Evolutionary conservation across 2,888 invertebrate species (phyloP).

Genomic region (Aspidiotus rigidus): DNA sequence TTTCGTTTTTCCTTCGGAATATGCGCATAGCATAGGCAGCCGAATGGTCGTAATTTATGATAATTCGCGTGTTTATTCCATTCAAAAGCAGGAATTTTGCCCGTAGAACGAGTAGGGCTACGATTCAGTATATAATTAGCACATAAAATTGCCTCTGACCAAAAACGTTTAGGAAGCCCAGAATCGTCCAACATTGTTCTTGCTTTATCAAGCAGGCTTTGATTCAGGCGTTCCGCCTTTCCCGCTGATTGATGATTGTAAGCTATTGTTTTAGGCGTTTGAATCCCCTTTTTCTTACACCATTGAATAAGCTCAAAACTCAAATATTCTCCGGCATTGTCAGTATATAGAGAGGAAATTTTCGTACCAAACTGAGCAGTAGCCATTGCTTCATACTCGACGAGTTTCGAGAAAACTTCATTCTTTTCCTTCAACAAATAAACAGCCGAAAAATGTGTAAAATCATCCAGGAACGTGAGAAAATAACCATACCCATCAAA

Average conservation of each 20-base stretch:
- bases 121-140: neutral
- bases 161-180: no score
- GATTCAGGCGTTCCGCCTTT: neutral
- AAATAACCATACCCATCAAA: neutral
- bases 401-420: conserved; percentile 1
- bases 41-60: neutral
- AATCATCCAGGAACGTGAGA: neutral
- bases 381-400: conserved; percentile 1
- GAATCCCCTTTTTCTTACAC: neutral
- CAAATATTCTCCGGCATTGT: neutral
- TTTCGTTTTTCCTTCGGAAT: neutral
- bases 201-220: neutral
- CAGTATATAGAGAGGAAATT: neutral
- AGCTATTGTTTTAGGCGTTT: neutral
- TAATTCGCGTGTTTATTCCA: neutral
- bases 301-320: neutral
- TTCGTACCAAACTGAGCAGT: neutral
- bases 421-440: neutral
- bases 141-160: neutral
- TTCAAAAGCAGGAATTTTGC: neutral
- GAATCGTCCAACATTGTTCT: neutral
- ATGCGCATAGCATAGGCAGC: neutral
- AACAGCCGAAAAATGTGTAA: conserved; percentile 1
- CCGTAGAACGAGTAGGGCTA: neutral
- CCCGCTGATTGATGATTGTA: neutral